Conservation (phyloP, 2,113 vertebrate species). For the Clarias gariepinus region DNA sequence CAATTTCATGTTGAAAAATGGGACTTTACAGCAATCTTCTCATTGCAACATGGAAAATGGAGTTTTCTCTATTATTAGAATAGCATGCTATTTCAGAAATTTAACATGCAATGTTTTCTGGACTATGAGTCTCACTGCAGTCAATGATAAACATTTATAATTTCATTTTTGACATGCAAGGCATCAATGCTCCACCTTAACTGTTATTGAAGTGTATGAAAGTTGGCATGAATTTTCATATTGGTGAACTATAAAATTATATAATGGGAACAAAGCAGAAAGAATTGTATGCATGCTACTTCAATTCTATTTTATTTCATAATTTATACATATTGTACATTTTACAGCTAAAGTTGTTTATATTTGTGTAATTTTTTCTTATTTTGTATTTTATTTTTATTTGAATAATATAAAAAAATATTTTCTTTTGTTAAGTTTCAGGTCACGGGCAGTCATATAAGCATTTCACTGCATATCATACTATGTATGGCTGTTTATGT, state of each 20-base stretch:
- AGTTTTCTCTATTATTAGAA: constrained; percentile 16
- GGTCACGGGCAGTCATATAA: too few relatives aligned
- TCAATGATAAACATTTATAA: not conserved
- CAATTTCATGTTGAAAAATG: constrained; percentile 42
- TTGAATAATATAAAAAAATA: too few relatives aligned
- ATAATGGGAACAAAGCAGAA: not conserved
- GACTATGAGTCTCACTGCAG: not conserved
- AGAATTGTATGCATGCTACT: not conserved
- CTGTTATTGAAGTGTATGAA: not conserved
- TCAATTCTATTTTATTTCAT: too few relatives aligned
- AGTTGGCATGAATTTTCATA: not conserved
- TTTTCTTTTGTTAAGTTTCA: too few relatives aligned
- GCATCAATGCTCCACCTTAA: not conserved
- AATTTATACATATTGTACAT: too few relatives aligned
- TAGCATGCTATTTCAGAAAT: not conserved
- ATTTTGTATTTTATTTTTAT: too few relatives aligned
- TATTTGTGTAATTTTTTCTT: too few relatives aligned
- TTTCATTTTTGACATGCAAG: not conserved
- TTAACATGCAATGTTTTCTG: not conserved
- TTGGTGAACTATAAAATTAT: not conserved
- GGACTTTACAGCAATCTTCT: constrained; percentile 39
- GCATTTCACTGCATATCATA: too few relatives aligned
- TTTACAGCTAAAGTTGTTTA: too few relatives aligned
- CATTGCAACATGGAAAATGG: constrained; percentile 53
- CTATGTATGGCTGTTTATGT: too few relatives aligned